Conservation (phyloP, 2,113 vertebrate genomes). For the Menura novaehollandiae region DNA sequence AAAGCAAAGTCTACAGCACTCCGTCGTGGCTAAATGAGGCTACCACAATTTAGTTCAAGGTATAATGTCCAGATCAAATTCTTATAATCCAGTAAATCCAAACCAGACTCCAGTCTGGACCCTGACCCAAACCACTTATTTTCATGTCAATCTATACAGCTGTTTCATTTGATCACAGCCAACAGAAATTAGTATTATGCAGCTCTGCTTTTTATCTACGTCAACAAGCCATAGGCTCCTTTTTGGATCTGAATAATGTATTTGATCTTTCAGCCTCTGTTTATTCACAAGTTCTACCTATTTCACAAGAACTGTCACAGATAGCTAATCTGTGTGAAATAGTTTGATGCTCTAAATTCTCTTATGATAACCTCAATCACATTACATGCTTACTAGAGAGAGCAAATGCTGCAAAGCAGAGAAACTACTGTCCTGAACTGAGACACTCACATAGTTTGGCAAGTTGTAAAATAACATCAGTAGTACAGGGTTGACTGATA, state of each 20-base stretch:
- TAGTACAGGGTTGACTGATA: neutral
- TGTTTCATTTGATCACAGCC: neutral
- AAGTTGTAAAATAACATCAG: neutral
- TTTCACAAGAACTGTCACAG: neutral
- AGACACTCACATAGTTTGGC: neutral
- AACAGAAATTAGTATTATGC: neutral
- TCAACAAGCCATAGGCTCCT: neutral
- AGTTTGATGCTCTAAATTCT: neutral
- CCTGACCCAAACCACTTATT: neutral
- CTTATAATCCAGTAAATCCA: neutral
- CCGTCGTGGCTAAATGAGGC: neutral
- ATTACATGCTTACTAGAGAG: neutral
- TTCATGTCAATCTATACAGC: neutral
- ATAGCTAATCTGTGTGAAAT: neutral
- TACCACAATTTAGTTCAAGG: neutral
- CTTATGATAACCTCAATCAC: neutral
- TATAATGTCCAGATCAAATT: neutral
- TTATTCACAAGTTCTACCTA: neutral
- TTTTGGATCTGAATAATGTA: neutral
- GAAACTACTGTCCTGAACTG: neutral
- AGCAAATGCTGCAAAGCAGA: neutral
- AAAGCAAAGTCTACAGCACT: neutral
- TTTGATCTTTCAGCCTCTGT: neutral
- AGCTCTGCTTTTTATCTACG: neutral
- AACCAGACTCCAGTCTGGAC: neutral